A percentile compares a stretch with the other conserved stretches of the same genome.
Conservation (phyloP, 2,113 vertebrate species). For the Symphodus melops region DNA sequence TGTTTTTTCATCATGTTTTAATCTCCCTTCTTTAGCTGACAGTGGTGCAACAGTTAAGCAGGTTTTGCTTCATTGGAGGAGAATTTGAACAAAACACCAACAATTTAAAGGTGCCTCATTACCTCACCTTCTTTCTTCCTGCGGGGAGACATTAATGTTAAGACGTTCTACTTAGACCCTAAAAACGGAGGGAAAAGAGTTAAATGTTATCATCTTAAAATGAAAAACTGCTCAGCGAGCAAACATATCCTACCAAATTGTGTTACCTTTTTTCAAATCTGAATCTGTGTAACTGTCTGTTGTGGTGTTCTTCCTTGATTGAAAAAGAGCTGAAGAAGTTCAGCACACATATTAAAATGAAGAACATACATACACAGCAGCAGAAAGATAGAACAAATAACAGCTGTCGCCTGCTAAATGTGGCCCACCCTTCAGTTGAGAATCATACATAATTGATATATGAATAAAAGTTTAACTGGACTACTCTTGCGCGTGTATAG, state of each 20-base stretch:
- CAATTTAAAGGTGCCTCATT: no score
- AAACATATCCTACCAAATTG: neutral
- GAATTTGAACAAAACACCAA: neutral
- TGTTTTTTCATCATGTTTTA: neutral
- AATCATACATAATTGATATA: no score
- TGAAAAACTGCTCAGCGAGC: neutral
- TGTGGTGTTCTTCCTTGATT: no score
- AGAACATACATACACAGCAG: neutral
- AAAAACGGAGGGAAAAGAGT: no score
- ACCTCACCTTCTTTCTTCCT: no score
- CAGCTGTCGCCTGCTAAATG: neutral
- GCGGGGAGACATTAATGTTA: no score
- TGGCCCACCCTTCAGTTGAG: neutral
- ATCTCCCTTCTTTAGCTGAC: neutral
- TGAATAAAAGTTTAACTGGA: neutral
- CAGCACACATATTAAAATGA: neutral
- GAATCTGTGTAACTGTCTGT: neutral
- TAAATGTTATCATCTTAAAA: no score
- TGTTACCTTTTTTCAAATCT: neutral
- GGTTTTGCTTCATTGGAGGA: neutral
- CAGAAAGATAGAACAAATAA: neutral
- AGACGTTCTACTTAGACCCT: no score
- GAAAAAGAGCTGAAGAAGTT: neutral
- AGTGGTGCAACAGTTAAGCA: neutral
- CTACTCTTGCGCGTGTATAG: neutral